phyloP scores from a whole-genome alignment of 2,113 vertebrate genomes.

The Tylochromis polylepis region DNA sequence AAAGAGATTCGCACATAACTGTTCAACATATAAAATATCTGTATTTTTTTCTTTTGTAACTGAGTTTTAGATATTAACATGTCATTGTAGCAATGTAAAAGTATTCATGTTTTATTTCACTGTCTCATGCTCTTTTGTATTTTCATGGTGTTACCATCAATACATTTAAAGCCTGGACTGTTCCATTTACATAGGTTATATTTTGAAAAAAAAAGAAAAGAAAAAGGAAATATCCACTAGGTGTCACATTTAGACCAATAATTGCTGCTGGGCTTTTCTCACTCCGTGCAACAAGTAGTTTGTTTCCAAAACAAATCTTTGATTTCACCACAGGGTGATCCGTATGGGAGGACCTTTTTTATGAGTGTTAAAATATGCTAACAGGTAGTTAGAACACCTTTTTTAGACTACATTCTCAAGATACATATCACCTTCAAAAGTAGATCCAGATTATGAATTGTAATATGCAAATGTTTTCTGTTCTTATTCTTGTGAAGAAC shows the following conservation, averaged over 20 bases:
- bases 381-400: neutral
- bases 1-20: too few species aligned
- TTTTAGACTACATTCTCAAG: neutral
- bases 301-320: neutral
- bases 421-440: neutral
- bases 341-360: neutral
- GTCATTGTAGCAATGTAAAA: neutral
- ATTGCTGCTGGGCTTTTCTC: neutral
- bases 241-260: neutral
- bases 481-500: neutral
- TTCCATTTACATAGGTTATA: neutral
- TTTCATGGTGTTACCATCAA: neutral
- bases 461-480: neutral
- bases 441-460: neutral
- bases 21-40: too few species aligned
- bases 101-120: neutral
- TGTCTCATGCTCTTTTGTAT: neutral
- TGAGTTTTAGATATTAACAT: neutral
- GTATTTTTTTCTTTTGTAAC: too few species aligned
- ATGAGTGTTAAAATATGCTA: neutral
- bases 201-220: neutral
- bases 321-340: neutral
- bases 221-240: conserved; percentile 1
- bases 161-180: neutral
- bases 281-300: neutral